Base-by-base conservation (phyloP, 2,888 invertebrate species). In the Punctoribates punctum region DNA sequence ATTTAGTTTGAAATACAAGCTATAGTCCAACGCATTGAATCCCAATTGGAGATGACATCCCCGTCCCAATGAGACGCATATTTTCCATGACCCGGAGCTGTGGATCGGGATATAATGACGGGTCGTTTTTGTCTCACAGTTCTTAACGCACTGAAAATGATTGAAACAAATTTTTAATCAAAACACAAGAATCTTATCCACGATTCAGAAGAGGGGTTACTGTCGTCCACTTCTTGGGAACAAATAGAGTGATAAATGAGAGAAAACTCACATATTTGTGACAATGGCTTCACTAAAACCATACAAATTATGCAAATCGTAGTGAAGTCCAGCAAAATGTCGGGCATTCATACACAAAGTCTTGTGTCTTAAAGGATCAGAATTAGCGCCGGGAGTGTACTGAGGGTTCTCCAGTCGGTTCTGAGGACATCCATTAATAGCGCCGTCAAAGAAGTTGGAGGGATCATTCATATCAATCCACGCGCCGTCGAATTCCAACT, bases 301-400 rank as follows among this genome's bases (percentile, higher is more conserved):
- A 82, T 90, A 92, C 78, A 92, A 82, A 85, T 91, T 93, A 83
- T 94, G 94, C 60, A 91, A 84, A 83, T 93, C 86, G 82, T 90
- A 91, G 83, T 94, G 93, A 38, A 73, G 75, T 0, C 91, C 91
- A 15, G 86, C 86, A 81, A 88, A 85, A 75, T 92, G 92, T 78
- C 84, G 83, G 0, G 92, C 90, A 79, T 90, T 90, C 91, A 93
- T 92, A 81, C 94, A 94, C 9, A 94, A 81, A 0, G 93, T 93
- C 82, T 90, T 89, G 67, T 87, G 87, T 77, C 87, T 86, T 17
- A 85, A 81, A 0, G 86, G 84, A 0, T 76, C 73, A 5, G 29
- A 23, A 29, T 25, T 23, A 62, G 90, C 90, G 48, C 83, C 82
- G 73, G 83, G 93, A 23, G 86, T 78, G 85, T 92, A 93, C 0